Evolutionary conservation across 2,113 vertebrate genomes (phyloP), one percentile per base, ranked within the genome.

Genomic region (Pseudorasbora parva): DNA sequence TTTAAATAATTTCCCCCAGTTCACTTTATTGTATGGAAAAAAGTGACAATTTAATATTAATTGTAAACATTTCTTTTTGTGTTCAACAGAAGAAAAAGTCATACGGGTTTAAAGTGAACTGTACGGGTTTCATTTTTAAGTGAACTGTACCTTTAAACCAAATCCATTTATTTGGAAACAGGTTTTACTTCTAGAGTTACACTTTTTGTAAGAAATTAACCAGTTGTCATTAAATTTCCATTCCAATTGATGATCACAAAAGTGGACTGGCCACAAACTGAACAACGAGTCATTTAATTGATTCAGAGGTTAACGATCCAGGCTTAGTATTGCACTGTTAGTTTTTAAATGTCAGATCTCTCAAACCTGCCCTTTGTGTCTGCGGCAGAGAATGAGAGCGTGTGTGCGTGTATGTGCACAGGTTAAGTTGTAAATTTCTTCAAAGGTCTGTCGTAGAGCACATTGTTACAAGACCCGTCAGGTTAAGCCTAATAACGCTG

Each of bases 301-400:
- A 81, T 69, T 56, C 21, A 8, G 54, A 85, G 84, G 78, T 85
- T 87, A 85, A 87, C 82, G 71, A 85, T 85, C 81, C 85, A 83
- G 78, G n/a, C 84, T 75, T 64, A 68, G 68, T 71, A 74, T 56
- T 74, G 27, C 30, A 30, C 73, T 82, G 81, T 87, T 84, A 77
- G 86, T 82, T 87, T 86, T 85, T 83, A 87, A 87, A 87, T 87
- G 86, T 82, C 86, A 87, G 83, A 87, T 54, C 86, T 87, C 82
- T 84, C 86, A 87, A 85, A 87, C 85, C 81, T 85, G 81, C 81
- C 84, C 86, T 87, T 87, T 85, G 81, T 87, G 84, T 87, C 81
- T 77, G 81, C 76, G 4, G 27, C 79, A 85, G 56, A 54, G 51
- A 76, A 76, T 76, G 76, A 83, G 71, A 81, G 64, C 25, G 57